Evolutionary conservation across 2,797 vertebrate species (phyloP).

Genomic region (Odontamblyopus lacepedii): DNA sequence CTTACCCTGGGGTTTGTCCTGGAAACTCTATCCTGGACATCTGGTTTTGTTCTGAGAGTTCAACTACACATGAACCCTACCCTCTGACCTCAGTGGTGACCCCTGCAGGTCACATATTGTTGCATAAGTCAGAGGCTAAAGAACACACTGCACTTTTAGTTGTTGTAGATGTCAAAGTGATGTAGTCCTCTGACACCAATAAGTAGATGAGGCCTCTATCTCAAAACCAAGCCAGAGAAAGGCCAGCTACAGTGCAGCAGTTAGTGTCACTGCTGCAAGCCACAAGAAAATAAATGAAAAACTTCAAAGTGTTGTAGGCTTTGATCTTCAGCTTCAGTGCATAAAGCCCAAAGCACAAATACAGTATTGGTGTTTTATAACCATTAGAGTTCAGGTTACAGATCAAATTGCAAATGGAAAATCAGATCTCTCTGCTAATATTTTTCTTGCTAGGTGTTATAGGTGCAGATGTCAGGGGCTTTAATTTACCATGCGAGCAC

Average conservation of each 20-base stretch:
- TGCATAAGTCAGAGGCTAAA: constrained; percentile 54
- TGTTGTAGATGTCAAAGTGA: constrained; percentile 48
- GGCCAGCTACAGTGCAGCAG: constrained; percentile 62
- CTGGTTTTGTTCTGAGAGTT: constrained; percentile 61
- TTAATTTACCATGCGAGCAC: constrained; percentile 84
- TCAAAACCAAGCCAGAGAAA: constrained; percentile 62
- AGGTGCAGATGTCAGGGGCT: constrained; percentile 89
- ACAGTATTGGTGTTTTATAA: not conserved
- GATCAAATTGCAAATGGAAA: not conserved
- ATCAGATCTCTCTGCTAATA: not conserved
- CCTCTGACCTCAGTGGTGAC: constrained; percentile 42
- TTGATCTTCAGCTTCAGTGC: constrained; percentile 16
- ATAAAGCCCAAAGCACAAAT: not conserved
- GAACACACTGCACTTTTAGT: constrained; percentile 43
- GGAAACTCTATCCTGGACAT: constrained; percentile 38
- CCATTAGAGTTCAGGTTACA: not conserved
- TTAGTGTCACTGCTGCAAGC: constrained; percentile 46
- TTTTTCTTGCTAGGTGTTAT: constrained; percentile 81
- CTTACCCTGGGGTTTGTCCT: not conserved
- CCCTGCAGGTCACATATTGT: constrained; percentile 58
- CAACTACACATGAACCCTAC: constrained; percentile 61
- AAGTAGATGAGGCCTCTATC: constrained; percentile 16
- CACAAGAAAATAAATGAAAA: constrained; percentile 20
- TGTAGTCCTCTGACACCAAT: constrained; percentile 19
- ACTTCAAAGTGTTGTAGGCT: constrained; percentile 26